Percentiles rank a stretch among this genome's conserved stretches.
Evolutionary conservation across 2,113 vertebrate species (phyloP).

Genomic region (Ammodytes dubius): DNA sequence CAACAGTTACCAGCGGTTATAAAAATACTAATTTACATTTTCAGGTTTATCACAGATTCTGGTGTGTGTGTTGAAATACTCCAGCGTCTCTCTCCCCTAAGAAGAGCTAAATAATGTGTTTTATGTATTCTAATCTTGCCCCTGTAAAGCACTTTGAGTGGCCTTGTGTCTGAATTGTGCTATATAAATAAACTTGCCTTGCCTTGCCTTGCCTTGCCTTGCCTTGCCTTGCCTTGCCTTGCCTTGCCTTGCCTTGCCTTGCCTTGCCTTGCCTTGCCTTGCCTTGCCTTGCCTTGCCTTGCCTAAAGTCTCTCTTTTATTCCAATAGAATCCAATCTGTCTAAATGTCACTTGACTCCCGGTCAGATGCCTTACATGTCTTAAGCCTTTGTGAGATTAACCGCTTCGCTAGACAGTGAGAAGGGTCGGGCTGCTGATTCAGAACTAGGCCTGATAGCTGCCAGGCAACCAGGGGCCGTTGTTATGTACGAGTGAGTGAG

Average conservation of each 20-base stretch:
- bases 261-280: too few relatives aligned
- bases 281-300: constrained; percentile 42
- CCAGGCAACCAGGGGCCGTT: constrained; percentile 68
- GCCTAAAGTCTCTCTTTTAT: constrained; percentile 20
- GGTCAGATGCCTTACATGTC: background rate
- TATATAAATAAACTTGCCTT: too few relatives aligned
- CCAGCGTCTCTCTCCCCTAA: background rate
- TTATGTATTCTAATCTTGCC: too few relatives aligned
- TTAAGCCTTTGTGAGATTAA: constrained; percentile 58
- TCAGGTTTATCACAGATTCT: background rate
- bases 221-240: too few relatives aligned
- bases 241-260: too few relatives aligned
- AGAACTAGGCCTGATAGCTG: constrained; percentile 68
- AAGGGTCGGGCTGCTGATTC: constrained; percentile 43
- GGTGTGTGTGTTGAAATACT: background rate
- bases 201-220: too few relatives aligned
- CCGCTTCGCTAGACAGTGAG: constrained; percentile 62
- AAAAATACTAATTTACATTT: background rate
- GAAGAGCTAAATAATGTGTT: too few relatives aligned
- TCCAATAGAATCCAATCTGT: constrained; percentile 56
- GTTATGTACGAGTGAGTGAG: constrained; percentile 11
- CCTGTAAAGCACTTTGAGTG: too few relatives aligned
- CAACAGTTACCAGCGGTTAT: background rate
- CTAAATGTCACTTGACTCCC: constrained; percentile 64
- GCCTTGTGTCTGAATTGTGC: too few relatives aligned